A percentile compares a stretch with the other conserved stretches of the same genome.
Conservation (phyloP, 2,888 invertebrate species). For the Ophion ventricosus region DNA sequence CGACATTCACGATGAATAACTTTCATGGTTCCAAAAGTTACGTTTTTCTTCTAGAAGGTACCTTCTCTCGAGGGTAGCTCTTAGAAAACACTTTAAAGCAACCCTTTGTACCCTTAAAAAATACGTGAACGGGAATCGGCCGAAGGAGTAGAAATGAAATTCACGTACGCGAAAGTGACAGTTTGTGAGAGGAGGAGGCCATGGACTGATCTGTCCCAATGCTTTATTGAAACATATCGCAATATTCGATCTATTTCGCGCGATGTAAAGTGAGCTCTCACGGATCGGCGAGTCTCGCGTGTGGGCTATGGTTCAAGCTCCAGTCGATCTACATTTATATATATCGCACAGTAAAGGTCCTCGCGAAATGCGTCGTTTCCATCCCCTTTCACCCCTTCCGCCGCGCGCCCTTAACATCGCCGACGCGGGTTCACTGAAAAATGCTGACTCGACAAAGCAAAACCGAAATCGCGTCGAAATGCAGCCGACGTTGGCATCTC, state of each 20-base stretch:
- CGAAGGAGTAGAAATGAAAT: conserved; percentile 16
- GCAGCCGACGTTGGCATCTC: conserved; percentile 54
- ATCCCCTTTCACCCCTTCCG: conserved; percentile 9
- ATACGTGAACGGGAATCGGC: neutral
- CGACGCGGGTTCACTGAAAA: conserved; percentile 44
- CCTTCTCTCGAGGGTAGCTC: neutral
- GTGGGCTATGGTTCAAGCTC: conserved; percentile 36
- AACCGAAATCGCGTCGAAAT: conserved; percentile 51
- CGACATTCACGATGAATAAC: neutral
- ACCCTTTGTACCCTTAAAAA: neutral
- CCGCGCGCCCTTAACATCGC: conserved; percentile 6
- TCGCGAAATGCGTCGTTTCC: conserved; percentile 33
- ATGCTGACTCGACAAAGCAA: conserved; percentile 51
- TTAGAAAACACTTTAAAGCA: neutral
- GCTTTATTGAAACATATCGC: conserved; percentile 79
- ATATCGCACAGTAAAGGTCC: conserved; percentile 16
- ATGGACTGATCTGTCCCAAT: conserved; percentile 75
- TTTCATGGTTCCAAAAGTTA: neutral
- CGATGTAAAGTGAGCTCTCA: conserved; percentile 63
- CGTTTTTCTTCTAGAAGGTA: neutral
- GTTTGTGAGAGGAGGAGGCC: conserved; percentile 26
- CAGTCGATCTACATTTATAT: neutral
- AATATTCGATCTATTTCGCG: conserved; percentile 67
- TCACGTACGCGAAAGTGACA: conserved; percentile 21
- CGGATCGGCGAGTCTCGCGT: conserved; percentile 59